Conservation (phyloP, 1,140 invertebrate genomes). For the Drosophila nasuta region DNA sequence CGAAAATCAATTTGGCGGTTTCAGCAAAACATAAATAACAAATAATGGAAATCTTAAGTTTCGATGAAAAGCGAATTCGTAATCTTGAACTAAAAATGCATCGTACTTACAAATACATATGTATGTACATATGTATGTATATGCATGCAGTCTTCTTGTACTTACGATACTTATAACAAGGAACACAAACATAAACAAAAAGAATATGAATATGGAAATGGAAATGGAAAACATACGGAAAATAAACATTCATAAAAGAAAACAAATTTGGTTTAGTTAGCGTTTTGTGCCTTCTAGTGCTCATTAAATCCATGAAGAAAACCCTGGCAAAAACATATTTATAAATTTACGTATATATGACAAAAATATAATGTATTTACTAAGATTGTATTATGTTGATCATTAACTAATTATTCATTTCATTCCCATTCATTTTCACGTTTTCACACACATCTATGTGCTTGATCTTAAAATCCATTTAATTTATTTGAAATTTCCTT, state of each 20-base stretch:
- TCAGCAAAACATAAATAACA: conserved; percentile 24
- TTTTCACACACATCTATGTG: conserved; percentile 11
- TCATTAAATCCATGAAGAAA: conserved; percentile 56
- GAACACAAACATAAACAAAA: conserved; percentile 22
- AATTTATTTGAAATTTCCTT: conserved; percentile 17
- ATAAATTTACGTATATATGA: conserved; percentile 27
- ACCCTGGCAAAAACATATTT: conserved; percentile 38
- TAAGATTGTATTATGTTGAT: conserved; percentile 32
- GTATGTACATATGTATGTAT: neutral
- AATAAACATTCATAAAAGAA: conserved; percentile 27
- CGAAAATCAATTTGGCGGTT: conserved; percentile 47
- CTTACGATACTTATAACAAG: conserved; percentile 28
- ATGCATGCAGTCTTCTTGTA: conserved; percentile 33
- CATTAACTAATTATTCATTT: neutral
- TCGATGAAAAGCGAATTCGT: conserved; percentile 28
- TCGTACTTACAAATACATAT: neutral
- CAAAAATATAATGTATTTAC: conserved; percentile 22
- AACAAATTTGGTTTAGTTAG: conserved; percentile 49
- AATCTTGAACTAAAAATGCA: conserved; percentile 21
- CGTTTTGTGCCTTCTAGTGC: conserved; percentile 63
- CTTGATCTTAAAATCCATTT: conserved; percentile 8
- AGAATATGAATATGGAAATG: conserved; percentile 5
- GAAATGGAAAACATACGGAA: conserved; percentile 10
- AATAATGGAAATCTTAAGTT: conserved; percentile 29
- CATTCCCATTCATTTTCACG: neutral